Evolutionary conservation across 2,888 invertebrate genomes (phyloP).

Genomic region (Macrophya annulata): DNA sequence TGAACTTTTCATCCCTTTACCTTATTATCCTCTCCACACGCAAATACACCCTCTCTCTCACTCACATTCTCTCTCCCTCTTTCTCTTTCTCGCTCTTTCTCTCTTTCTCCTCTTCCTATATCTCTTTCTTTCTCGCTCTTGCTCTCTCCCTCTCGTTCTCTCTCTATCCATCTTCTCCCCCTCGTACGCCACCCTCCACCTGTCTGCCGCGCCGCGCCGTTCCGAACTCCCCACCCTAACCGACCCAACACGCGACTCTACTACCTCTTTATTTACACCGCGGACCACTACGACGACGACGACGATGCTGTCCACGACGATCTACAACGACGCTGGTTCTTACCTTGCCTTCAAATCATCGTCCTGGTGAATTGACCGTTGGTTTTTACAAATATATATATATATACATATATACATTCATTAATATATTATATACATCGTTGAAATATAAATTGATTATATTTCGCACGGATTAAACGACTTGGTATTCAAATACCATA

Average conservation of each 20-base stretch:
- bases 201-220: slow-evolving; percentile 57
- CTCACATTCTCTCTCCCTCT: background rate
- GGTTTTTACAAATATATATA: slow-evolving; percentile 23
- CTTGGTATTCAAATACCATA: too few relatives aligned
- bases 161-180: slow-evolving; percentile 57
- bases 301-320: slow-evolving; percentile 62
- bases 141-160: slow-evolving; percentile 33
- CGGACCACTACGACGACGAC: slow-evolving; percentile 63
- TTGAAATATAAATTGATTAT: slow-evolving; percentile 21
- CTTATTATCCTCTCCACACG: background rate
- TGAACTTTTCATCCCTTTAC: background rate
- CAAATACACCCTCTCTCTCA: background rate
- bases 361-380: slow-evolving; percentile 59
- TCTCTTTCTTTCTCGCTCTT: slow-evolving; percentile 51
- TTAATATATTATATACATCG: background rate
- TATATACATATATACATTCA: background rate
- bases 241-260: slow-evolving; percentile 67
- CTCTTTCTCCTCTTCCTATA: slow-evolving; percentile 36
- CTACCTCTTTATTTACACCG: slow-evolving; percentile 72
- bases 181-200: slow-evolving; percentile 56
- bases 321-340: slow-evolving; percentile 61
- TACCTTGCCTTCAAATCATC: slow-evolving; percentile 53
- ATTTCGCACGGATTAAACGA: background rate
- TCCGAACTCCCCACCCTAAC: slow-evolving; percentile 58
- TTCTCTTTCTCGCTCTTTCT: slow-evolving; percentile 40